Evolutionary conservation across 2,888 invertebrate genomes (phyloP).

Genomic region (Timema cristinae): DNA sequence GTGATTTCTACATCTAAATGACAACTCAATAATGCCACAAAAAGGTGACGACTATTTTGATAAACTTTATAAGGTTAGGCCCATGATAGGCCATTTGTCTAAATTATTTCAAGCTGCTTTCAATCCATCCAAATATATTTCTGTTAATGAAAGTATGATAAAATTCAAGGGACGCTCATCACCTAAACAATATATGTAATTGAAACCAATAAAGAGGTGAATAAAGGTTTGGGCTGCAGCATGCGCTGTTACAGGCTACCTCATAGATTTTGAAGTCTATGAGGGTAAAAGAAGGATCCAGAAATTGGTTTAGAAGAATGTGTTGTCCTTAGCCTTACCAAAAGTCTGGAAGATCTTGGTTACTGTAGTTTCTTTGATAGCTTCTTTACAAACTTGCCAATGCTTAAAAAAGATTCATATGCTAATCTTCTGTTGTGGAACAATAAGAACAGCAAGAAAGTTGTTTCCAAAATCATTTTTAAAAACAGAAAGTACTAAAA

Average conservation of each 20-base stretch:
- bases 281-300: conserved; percentile 17
- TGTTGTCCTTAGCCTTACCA: conserved; percentile 35
- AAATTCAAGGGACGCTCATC: conserved; percentile 34
- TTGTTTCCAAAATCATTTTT: conserved; percentile 36
- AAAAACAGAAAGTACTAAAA: conserved; percentile 34
- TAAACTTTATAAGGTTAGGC: conserved; percentile 35
- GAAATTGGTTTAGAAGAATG: conserved; percentile 33
- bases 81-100: conserved; percentile 28
- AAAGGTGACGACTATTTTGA: conserved; percentile 30
- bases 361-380: conserved; percentile 38
- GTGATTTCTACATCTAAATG: conserved; percentile 18
- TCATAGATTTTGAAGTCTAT: conserved; percentile 30
- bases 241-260: conserved; percentile 30
- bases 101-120: conserved; percentile 13
- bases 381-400: conserved; percentile 36
- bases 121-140: conserved; percentile 26
- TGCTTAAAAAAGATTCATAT: conserved; percentile 33
- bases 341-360: conserved; percentile 33
- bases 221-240: conserved; percentile 36
- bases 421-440: conserved; percentile 38
- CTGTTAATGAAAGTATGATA: conserved; percentile 36
- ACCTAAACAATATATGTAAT: conserved; percentile 29
- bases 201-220: conserved; percentile 29
- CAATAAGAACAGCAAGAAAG: conserved; percentile 36
- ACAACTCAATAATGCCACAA: conserved; percentile 10